Evolutionary conservation across 2,797 vertebrate genomes (phyloP).

Genomic region (Calcarius lapponicus): DNA sequence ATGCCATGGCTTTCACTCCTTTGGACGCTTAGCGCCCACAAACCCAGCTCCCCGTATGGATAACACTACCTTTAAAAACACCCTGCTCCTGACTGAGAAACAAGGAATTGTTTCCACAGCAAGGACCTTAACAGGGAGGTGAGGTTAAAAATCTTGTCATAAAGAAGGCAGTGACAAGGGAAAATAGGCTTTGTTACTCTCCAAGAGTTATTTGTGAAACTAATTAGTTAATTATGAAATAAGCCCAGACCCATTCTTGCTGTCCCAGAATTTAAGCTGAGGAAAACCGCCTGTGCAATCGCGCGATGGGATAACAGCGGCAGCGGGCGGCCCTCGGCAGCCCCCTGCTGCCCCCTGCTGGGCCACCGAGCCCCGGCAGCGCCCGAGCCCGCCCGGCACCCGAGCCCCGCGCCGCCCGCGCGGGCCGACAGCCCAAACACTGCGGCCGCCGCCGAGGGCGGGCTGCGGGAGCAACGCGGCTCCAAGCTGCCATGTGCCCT

Average conservation of each 20-base stretch:
- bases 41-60: not conserved
- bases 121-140: not conserved
- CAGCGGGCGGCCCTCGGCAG: not conserved
- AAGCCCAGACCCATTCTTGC: not conserved
- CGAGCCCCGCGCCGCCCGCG: accelerated
- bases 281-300: accelerated
- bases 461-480: accelerated
- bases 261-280: not conserved
- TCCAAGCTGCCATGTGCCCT: accelerated
- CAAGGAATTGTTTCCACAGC: not conserved
- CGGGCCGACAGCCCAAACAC: accelerated
- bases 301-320: accelerated
- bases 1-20: not conserved
- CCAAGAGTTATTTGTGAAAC: not conserved
- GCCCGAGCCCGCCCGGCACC: accelerated
- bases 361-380: not conserved
- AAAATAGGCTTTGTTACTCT: not conserved
- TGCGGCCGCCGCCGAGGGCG: accelerated
- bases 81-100: not conserved
- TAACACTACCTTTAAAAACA: not conserved
- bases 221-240: not conserved
- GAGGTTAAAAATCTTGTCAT: not conserved
- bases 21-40: not conserved
- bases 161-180: not conserved
- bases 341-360: constrained; percentile 35